Evolutionary conservation across 2,888 invertebrate genomes (phyloP).

Genomic region (Odontothrips loti): DNA sequence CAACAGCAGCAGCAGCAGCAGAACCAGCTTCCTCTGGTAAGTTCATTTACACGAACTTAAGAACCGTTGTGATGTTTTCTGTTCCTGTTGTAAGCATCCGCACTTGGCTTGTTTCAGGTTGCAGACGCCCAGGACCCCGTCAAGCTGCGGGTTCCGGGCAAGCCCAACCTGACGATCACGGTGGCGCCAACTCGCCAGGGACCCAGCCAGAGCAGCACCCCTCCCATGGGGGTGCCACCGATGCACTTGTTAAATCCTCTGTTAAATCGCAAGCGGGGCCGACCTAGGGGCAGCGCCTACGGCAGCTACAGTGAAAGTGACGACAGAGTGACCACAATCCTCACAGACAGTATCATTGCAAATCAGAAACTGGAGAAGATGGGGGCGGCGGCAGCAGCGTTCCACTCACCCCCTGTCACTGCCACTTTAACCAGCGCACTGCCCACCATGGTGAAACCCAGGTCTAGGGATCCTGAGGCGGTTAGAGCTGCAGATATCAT

Average conservation of each 20-base stretch:
- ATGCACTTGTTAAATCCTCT: not conserved
- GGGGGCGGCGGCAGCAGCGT: not conserved
- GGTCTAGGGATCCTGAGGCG: not conserved
- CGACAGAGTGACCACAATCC: not conserved
- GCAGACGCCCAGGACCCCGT: not conserved
- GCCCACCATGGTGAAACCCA: not conserved
- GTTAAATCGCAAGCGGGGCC: not conserved
- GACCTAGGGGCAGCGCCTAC: not conserved
- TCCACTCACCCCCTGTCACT: not conserved
- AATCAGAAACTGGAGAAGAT: not conserved
- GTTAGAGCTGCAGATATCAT: not conserved
- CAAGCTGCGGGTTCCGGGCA: not conserved
- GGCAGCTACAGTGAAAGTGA: conserved; percentile 12
- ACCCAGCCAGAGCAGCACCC: not conserved
- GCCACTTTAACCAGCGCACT: not conserved
- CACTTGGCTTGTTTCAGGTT: not conserved
- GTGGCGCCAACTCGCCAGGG: not conserved
- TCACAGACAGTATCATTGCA: not conserved
- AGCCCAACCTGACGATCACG: not conserved
- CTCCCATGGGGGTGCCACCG: not conserved
- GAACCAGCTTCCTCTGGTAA: not conserved
- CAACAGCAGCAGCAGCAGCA: not conserved
- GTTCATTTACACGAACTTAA: not conserved
- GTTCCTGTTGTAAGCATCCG: not conserved
- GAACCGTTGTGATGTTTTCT: not conserved